Evolutionary conservation across 2,113 vertebrate genomes (phyloP).

Genomic region (Gracilinanus agilis): DNA sequence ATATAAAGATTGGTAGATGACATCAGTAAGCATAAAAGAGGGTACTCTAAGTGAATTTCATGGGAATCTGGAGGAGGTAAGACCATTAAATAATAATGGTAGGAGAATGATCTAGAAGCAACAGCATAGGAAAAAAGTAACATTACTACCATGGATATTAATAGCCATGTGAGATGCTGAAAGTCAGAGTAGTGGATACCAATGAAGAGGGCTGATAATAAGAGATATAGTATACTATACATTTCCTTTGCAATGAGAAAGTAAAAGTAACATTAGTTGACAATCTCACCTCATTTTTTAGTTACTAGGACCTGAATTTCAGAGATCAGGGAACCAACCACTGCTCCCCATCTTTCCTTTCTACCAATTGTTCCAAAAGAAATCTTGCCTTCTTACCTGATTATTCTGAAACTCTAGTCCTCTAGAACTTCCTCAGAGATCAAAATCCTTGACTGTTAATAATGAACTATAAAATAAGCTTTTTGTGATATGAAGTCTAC

Average conservation of each 20-base stretch:
- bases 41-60: too few species aligned
- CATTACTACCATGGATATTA: neutral
- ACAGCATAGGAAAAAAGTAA: too few species aligned
- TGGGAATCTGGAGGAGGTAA: too few species aligned
- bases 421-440: neutral
- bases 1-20: too few species aligned
- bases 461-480: neutral
- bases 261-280: neutral
- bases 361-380: neutral
- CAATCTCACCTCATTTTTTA: neutral
- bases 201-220: neutral
- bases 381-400: neutral
- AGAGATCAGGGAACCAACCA: neutral
- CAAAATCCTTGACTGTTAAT: neutral
- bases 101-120: too few species aligned
- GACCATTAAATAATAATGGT: too few species aligned
- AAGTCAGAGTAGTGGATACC: neutral
- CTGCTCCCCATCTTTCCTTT: neutral
- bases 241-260: neutral
- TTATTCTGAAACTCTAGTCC: neutral
- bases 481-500: neutral
- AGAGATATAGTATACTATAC: neutral
- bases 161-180: neutral
- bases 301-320: neutral
- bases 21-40: too few species aligned